Conservation (phyloP, 2,888 invertebrate species). For the Physocephala rufipes region DNA sequence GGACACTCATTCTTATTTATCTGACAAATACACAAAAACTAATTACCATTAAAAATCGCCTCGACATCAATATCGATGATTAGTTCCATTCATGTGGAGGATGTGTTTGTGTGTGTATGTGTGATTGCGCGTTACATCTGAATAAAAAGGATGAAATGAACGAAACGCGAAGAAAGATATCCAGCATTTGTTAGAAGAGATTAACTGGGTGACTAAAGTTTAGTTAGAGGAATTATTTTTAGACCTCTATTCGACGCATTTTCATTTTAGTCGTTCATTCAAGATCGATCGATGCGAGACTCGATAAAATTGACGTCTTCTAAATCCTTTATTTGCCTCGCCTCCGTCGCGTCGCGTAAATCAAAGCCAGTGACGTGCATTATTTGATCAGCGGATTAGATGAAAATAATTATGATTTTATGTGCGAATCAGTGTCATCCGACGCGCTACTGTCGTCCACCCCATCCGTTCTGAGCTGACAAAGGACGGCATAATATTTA, state of each 20-base stretch:
- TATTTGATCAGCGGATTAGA: constrained; percentile 48
- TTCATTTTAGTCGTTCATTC: no score
- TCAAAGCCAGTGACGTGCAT: background rate
- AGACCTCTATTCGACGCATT: background rate
- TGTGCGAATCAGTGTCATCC: constrained; percentile 50
- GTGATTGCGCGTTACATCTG: no score
- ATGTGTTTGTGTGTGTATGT: no score
- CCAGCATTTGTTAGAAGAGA: constrained; percentile 2
- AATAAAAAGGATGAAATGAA: constrained; percentile 8
- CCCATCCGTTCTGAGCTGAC: background rate
- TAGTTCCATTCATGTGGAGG: constrained; percentile 27
- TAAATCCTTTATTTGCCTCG: constrained; percentile 12
- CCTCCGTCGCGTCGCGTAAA: background rate
- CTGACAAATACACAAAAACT: no score
- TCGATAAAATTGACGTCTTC: constrained; percentile 7
- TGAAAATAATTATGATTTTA: constrained; percentile 59
- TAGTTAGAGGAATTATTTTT: background rate
- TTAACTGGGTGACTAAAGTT: background rate
- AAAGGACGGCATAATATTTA: constrained; percentile 54
- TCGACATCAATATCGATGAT: constrained; percentile 5
- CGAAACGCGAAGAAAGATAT: constrained; percentile 3
- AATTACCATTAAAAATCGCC: background rate
- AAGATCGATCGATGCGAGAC: background rate
- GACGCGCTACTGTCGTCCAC: constrained; percentile 25
- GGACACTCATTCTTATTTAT: constrained; percentile 15